A percentile compares a stretch with the other conserved stretches of the same genome.
Conservation (phyloP, 2,113 vertebrate species). For the Vombatus ursinus region DNA sequence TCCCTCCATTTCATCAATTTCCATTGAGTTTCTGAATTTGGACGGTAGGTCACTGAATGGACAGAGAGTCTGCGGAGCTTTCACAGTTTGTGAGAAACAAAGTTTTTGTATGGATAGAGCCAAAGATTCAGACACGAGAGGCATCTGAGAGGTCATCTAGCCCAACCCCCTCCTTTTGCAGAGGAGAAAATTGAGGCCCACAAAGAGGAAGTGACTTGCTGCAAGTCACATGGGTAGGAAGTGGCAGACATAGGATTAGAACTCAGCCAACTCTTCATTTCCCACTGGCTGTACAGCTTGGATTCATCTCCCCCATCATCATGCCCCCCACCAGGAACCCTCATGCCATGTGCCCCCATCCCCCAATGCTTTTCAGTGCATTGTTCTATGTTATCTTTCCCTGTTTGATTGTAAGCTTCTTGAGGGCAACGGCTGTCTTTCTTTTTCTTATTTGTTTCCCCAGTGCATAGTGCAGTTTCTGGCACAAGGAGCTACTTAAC, state of each 20-base stretch:
- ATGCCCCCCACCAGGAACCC: not conserved
- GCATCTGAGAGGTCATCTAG: not conserved
- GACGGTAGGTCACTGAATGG: not conserved
- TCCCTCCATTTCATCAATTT: not conserved
- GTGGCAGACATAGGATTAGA: not conserved
- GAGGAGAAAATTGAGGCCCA: conserved; percentile 11
- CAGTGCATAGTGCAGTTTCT: not conserved
- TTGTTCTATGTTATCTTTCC: not conserved
- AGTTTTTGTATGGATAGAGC: not conserved
- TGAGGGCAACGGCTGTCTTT: not conserved
- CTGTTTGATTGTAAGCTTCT: not conserved
- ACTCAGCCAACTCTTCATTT: not conserved
- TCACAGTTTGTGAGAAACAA: not conserved
- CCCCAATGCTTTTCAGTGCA: not conserved
- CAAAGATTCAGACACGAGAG: not conserved
- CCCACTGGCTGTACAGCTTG: not conserved
- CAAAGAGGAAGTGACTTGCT: not conserved
- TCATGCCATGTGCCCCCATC: not conserved
- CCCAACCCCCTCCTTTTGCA: not conserved
- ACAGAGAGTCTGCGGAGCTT: not conserved
- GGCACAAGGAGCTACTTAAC: not conserved
- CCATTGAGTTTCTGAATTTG: not conserved
- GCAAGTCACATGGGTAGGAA: not conserved
- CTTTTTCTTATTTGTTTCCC: not conserved
- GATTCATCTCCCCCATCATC: not conserved